Base-by-base conservation (phyloP, 2,113 vertebrate species). In the Phrynosoma platyrhinos region DNA sequence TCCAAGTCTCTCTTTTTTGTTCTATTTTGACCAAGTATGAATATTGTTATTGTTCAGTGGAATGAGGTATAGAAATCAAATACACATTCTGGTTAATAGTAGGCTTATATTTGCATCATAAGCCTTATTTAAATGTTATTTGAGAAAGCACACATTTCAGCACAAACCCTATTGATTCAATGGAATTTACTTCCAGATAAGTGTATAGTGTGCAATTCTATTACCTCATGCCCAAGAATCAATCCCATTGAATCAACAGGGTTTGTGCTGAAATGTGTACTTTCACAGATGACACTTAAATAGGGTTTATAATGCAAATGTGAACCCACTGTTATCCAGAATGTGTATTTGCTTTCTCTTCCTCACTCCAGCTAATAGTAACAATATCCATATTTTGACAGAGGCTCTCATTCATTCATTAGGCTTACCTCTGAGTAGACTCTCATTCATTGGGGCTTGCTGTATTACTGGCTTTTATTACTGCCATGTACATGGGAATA, bases 101-200 rank as follows among this genome's bases (percentile, higher is more conserved):
- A 68, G 30, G 18, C 32, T 36, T 36, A 20, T 32, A 36, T 75
- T 18, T 75, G 32, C 72, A 36, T 36, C 40, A 75, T 32, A 75
- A 87, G 77, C 47, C 82, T 68, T 79, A 83, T 52, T 47, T 64
- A 8, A 68, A 69, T 86, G 90, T 85, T 5, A 75, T 32, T 0
- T 75, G 16, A 20, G 5, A 75, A 75, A 75, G 32, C 2, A n/a
- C 32, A 20, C 14, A 18, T 75, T 72, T n/a, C 69, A 72, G 12
- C 13, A n/a, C 14, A 32, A 72, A n/a, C 69, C 69, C 12, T 32
- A 32, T 72, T 72, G 69, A 72, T 72, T n/a, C 69, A n/a, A 32
- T 72, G 69, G 30, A 30, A 16, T 32, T 72, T 72, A 14, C 30
- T 14, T 62, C 58, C 58, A 62, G 58, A 16, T 62, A 62, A 62